Evolutionary conservation across 30 jellyfish, hydroid and myxozoan genomes (phyloP).

Genomic region (Rhopilema esculentum): DNA sequence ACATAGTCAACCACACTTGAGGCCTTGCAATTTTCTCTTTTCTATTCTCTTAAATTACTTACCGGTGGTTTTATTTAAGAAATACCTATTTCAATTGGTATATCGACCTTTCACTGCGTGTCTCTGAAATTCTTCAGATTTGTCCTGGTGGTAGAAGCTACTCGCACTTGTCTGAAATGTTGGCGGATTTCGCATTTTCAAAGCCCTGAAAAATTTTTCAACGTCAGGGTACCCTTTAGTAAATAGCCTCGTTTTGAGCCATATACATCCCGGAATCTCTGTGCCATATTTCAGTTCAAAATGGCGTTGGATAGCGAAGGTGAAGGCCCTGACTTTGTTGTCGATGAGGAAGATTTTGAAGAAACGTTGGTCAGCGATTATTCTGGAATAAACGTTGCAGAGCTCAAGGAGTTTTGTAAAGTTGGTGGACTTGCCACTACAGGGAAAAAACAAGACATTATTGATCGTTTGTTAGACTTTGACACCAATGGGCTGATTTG

Average conservation of each 20-base stretch:
- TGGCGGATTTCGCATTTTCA: too few species aligned
- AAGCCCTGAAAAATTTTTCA: background rate
- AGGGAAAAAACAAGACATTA: slow-evolving; percentile 20
- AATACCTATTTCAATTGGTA: background rate
- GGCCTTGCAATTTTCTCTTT: background rate
- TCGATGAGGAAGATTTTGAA: slow-evolving; percentile 3
- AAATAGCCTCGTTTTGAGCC: background rate
- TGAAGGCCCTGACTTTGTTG: slow-evolving; percentile 18
- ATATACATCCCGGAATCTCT: slow-evolving; percentile 6
- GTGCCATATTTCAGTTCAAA: slow-evolving; percentile 15
- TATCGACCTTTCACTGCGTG: too few species aligned
- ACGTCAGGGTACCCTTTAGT: background rate
- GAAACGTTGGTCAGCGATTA: slow-evolving; percentile 6
- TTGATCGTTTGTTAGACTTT: slow-evolving; percentile 11
- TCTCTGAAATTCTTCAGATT: too few species aligned
- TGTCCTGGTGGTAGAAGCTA: too few species aligned
- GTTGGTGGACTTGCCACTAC: slow-evolving; percentile 29
- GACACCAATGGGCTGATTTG: slow-evolving; percentile 13
- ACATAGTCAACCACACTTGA: background rate
- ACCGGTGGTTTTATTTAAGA: background rate
- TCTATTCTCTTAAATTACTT: background rate
- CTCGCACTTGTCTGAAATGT: background rate
- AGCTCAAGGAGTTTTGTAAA: slow-evolving; percentile 15
- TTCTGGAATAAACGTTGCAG: background rate
- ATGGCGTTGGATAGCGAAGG: slow-evolving; percentile 51